phyloP scores from a whole-genome alignment of 2,113 vertebrate genomes.

The Lagopus muta region DNA sequence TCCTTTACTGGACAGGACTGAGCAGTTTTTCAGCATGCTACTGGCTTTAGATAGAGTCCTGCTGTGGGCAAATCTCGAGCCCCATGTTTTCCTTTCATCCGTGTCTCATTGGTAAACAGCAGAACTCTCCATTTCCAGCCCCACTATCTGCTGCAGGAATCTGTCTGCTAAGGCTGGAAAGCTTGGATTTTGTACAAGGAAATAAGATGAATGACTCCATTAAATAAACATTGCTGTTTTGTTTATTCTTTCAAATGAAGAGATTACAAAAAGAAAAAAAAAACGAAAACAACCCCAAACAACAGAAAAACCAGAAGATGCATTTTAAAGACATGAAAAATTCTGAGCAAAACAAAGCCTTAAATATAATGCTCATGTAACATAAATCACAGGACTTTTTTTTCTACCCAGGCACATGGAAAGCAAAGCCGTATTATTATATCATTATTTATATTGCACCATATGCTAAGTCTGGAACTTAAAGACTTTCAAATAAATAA shows the following conservation, averaged over 20 bases:
- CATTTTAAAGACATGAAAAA: constrained; percentile 62
- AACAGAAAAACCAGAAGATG: constrained; percentile 8
- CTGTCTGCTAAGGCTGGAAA: constrained; percentile 42
- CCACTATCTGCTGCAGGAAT: constrained; percentile 23
- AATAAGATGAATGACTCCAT: constrained; percentile 64
- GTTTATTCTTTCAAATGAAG: constrained; percentile 63
- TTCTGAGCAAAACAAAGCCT: constrained; percentile 54
- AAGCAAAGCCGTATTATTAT: constrained; percentile 64
- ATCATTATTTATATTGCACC: constrained; percentile 73
- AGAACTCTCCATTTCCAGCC: constrained; percentile 20
- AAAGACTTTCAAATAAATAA: constrained; percentile 70
- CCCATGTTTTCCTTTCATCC: constrained; percentile 34
- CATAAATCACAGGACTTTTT: constrained; percentile 58
- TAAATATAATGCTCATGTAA: constrained; percentile 43
- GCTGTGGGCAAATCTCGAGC: constrained; percentile 24
- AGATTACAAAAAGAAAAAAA: neutral
- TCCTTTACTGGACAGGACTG: neutral
- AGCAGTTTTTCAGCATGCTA: constrained; percentile 16
- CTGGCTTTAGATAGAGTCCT: neutral
- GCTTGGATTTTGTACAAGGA: constrained; percentile 51
- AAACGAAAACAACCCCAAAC: neutral
- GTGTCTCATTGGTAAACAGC: constrained; percentile 39
- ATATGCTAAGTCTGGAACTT: constrained; percentile 71
- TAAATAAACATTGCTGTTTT: constrained; percentile 63
- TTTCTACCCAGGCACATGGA: constrained; percentile 31